phyloP scores from a whole-genome alignment of 2,888 invertebrate genomes.

The Noctua pronuba region DNA sequence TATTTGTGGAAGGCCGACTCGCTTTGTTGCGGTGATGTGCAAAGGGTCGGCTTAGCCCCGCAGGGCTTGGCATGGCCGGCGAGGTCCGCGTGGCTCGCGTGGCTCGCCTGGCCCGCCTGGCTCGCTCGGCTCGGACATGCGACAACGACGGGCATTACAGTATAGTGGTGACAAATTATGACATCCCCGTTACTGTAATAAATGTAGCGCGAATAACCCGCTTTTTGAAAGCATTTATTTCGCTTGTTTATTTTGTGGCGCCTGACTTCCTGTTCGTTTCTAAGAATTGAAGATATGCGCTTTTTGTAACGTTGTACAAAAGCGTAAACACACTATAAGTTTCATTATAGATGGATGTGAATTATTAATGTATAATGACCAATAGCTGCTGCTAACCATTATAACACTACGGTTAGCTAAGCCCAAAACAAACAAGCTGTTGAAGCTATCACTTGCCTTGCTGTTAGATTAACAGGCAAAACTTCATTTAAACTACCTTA shows the following conservation, averaged over 20 bases:
- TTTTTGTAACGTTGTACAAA: background rate
- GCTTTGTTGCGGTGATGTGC: conserved; percentile 50
- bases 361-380: background rate
- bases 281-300: background rate
- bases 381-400: background rate
- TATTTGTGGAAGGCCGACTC: conserved; percentile 53
- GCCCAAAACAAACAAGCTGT: background rate
- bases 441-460: background rate
- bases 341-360: background rate
- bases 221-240: conserved; percentile 13
- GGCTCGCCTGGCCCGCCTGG: background rate
- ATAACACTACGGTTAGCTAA: background rate
- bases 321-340: background rate
- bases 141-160: background rate
- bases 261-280: background rate
- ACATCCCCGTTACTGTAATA: conserved; percentile 34
- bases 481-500: background rate
- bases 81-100: background rate
- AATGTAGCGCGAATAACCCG: conserved; percentile 23
- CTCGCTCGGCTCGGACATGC: background rate
- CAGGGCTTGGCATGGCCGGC: conserved; percentile 12
- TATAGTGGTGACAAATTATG: conserved; percentile 42
- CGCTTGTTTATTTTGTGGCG: background rate
- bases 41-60: conserved; percentile 35
- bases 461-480: background rate